Evolutionary conservation across 2,888 invertebrate species (phyloP), one percentile per base, ranked within the genome.

Genomic region (Meteorus cinctellus): DNA sequence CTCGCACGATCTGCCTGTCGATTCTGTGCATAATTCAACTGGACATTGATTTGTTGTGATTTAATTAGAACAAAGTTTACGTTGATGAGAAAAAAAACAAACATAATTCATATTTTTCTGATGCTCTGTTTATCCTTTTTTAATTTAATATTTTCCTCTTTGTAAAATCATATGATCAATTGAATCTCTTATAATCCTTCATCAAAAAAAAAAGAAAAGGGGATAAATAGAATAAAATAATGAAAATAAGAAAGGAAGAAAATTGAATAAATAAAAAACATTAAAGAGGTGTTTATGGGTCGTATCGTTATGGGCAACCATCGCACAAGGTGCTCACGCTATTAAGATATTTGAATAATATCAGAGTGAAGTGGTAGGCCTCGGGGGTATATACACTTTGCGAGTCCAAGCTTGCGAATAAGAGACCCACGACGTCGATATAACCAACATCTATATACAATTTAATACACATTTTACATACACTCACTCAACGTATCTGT

Each of bases 341-440:
- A 81, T 82, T 81, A 82, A 81, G 82, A 82, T 82, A 82, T 82
- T 82, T 80, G 79, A 82, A 82, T 82, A 81, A 82, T 81, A 80
- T 78, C 73, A 70, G 63, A 29, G 68, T 34, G 55, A 68, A 55
- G 55, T 69, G 55, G 69, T 29, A 69, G 55, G 69, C 69, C 69
- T 69, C 19, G 55, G 36, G 69, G 69, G 31, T 69, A 69, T 19
- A 29, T 60, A 48, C 48, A 55, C 55, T 19, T 55, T 8, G 19
- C n/a, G 8, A 55, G 55, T 55, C n/a, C 55, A n/a, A 55, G 55
- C 55, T 55, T 5, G 55, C 55, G 19, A 55, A 19, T 55, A 24
- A 55, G 62, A 62, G 62, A 62, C 62, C 59, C 62, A 62, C 31
- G 31, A n/a, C 62, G 31, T 62, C 62, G 62, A 62, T 62, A 55